A percentile compares a stretch with the other conserved stretches of the same genome.
These are phyloP conservation scores for Origma solitaria DNA, from an alignment of 2,113 vertebrate genomes.

Conservation along the genomic window DNA sequence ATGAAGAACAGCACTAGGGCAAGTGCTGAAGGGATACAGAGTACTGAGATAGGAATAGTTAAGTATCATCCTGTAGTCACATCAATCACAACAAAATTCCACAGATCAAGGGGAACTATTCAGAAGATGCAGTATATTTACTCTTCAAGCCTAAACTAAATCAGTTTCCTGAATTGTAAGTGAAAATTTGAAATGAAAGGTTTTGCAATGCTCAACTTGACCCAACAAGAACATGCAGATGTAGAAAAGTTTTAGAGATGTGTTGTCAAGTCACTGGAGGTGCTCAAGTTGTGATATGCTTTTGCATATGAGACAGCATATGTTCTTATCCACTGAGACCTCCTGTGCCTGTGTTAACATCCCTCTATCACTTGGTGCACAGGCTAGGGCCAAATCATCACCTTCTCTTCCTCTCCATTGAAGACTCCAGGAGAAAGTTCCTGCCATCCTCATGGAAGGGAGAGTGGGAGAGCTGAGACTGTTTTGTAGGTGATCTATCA, in stretches of 20 bases:
- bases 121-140: background rate
- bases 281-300: background rate
- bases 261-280: background rate
- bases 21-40: background rate
- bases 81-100: background rate
- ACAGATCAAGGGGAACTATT: background rate
- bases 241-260: background rate
- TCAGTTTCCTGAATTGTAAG: background rate
- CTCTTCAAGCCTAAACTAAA: background rate
- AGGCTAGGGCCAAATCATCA: background rate
- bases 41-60: background rate
- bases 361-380: background rate
- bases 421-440: background rate
- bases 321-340: background rate
- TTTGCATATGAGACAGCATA: background rate
- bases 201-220: background rate
- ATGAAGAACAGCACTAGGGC: background rate
- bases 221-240: background rate
- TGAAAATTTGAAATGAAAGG: background rate
- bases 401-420: background rate
- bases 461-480: background rate
- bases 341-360: background rate
- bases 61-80: background rate
- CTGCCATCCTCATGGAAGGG: background rate
- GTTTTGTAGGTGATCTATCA: accelerated